These are phyloP conservation scores for Cosmorhoe ocellata DNA, from an alignment of 2,888 invertebrate species.

Conservation along the genomic window DNA sequence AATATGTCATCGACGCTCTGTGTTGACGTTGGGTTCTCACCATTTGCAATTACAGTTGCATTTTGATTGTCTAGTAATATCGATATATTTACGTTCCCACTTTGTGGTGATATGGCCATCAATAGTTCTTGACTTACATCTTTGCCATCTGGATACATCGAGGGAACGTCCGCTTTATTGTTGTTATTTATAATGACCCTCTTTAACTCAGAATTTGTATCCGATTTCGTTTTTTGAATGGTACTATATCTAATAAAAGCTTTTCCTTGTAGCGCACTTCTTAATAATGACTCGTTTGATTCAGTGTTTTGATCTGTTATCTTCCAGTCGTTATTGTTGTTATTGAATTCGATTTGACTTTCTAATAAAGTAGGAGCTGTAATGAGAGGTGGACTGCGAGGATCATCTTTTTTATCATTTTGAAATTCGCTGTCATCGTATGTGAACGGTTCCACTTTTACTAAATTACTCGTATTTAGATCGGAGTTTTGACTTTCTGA, in stretches of 20 bases:
- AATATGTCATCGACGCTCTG: constrained; percentile 87
- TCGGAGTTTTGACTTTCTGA: constrained; percentile 89
- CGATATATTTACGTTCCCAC: constrained; percentile 71
- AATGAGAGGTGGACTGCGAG: constrained; percentile 64
- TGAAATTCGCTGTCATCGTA: constrained; percentile 71
- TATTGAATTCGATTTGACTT: constrained; percentile 81
- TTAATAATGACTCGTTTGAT: constrained; percentile 88
- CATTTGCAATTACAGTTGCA: constrained; percentile 66
- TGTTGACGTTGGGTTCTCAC: constrained; percentile 81
- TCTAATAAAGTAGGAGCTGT: constrained; percentile 80
- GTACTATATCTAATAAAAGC: constrained; percentile 82
- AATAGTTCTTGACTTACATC: constrained; percentile 63
- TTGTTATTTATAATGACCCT: constrained; percentile 72
- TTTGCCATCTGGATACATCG: constrained; percentile 79
- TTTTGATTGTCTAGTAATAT: constrained; percentile 76
- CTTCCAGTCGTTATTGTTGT: constrained; percentile 93
- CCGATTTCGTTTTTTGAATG: constrained; percentile 77
- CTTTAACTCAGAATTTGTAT: constrained; percentile 66
- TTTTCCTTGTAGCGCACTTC: constrained; percentile 93
- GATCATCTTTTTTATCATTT: constrained; percentile 72
- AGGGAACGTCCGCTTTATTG: constrained; percentile 79
- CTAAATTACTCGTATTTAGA: constrained; percentile 84
- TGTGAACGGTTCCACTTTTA: constrained; percentile 71
- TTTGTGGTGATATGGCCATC: constrained; percentile 69
- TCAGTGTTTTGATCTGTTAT: constrained; percentile 87